Percentiles rank a stretch among this genome's conserved stretches.
Conservation (phyloP, 1,140 invertebrate genomes). For the Carposina sasakii region DNA sequence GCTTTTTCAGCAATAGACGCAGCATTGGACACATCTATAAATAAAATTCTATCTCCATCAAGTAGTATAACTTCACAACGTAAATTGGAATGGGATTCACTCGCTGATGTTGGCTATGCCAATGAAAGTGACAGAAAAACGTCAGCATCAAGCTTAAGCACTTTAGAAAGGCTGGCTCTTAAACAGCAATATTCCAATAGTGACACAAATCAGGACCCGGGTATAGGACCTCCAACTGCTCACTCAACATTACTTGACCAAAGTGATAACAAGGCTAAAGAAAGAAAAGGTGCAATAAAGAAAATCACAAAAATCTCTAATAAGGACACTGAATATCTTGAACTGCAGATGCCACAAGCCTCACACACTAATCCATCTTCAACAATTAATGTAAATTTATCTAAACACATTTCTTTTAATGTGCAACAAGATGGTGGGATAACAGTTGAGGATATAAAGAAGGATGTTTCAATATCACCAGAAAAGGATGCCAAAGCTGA, state of each 20-base stretch:
- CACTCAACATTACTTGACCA: constrained; percentile 62
- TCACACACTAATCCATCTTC: constrained; percentile 29
- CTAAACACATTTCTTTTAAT: constrained; percentile 65
- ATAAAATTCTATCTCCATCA: constrained; percentile 71
- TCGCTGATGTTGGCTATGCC: constrained; percentile 83
- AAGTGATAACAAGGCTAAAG: constrained; percentile 36
- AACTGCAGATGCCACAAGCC: constrained; percentile 46
- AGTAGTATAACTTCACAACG: constrained; percentile 78
- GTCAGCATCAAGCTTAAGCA: constrained; percentile 67
- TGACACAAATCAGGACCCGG: constrained; percentile 43
- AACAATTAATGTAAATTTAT: constrained; percentile 57
- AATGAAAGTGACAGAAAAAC: constrained; percentile 69
- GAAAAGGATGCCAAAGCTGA: constrained; percentile 36
- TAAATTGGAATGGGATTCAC: constrained; percentile 83
- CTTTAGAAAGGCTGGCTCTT: constrained; percentile 75
- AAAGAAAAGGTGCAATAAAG: constrained; percentile 38
- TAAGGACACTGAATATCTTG: constrained; percentile 52
- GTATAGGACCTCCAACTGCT: constrained; percentile 52
- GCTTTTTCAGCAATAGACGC: constrained; percentile 54
- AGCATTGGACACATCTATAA: constrained; percentile 47
- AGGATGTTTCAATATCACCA: constrained; percentile 40
- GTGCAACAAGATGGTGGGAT: constrained; percentile 52
- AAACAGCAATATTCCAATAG: constrained; percentile 59
- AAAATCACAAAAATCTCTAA: constrained; percentile 51
- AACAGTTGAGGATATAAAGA: constrained; percentile 39